Evolutionary conservation across 2,113 vertebrate genomes (phyloP), one percentile per base, ranked within the genome.

Genomic region (Rhabdornis inornatus): DNA sequence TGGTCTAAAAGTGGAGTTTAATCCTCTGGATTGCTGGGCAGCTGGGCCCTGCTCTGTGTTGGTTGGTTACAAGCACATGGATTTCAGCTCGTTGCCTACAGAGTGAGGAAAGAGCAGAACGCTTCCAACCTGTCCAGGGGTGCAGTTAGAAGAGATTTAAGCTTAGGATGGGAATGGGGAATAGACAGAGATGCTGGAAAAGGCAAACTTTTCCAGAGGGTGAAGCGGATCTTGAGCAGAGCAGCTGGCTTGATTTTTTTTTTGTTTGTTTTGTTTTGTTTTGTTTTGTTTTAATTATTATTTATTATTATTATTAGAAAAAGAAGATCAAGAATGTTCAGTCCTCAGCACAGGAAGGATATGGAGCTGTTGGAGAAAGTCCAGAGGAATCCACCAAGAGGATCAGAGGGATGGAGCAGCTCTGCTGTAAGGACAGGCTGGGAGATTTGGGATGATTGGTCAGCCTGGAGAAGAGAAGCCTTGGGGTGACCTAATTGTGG

Each of bases 221-320:
- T 60, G 59, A 61, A 56, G 19, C 13, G 65, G 40, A 74, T n/a
- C n/a, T 39, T 57, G 39, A 89, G 52, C 5, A 71, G 15, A 76
- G 5, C 11, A 44, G 2, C 4, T 17, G 31, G 21, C 1, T 65
- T 66, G 0, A 20, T 31, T 70, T 27, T n/a, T n/a, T n/a, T n/a
- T n/a, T n/a, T n/a, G n/a, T n/a, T n/a, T n/a, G n/a, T n/a, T n/a
- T n/a, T n/a, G n/a, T n/a, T n/a, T n/a, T n/a, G n/a, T n/a, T n/a
- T n/a, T n/a, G n/a, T n/a, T n/a, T n/a, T n/a, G n/a, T n/a, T n/a
- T n/a, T 3, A 0, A 28, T n/a, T 11, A 22, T 66, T 31, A 2
- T 53, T 42, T 19, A 11, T 12, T 6, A 50, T 11, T 14, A 50
- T 72, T 27, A 12, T 19, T n/a, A 17, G 2, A 1, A 55, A 47